Conservation (phyloP, 1,140 invertebrate genomes). For the Drosophila ohnishii region DNA sequence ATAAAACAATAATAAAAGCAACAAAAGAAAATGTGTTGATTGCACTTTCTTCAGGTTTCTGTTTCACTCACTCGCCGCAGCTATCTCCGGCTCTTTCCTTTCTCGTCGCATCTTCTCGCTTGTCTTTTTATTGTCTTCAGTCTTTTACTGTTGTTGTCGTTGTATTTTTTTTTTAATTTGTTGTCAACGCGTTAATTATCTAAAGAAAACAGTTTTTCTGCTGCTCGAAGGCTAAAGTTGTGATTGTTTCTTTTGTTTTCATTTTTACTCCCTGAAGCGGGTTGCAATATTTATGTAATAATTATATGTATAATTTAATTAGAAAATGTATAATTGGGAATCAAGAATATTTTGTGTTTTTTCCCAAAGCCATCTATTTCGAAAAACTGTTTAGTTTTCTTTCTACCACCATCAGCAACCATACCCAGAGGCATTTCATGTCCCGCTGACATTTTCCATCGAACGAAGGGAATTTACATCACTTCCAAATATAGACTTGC, state of each 20-base stretch:
- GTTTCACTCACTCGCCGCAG: constrained; percentile 14
- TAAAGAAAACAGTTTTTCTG: constrained; percentile 36
- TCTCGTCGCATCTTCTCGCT: constrained; percentile 7
- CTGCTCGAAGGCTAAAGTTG: constrained; percentile 17
- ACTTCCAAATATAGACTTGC: constrained; percentile 12
- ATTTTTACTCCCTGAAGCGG: constrained; percentile 6
- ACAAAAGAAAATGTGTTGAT: constrained; percentile 40
- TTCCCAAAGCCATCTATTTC: no score
- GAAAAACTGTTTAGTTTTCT: background rate
- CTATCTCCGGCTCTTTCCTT: constrained; percentile 32
- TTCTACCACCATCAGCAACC: background rate
- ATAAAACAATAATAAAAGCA: constrained; percentile 20
- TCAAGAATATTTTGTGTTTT: background rate
- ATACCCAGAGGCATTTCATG: background rate
- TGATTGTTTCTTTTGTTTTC: constrained; percentile 6
- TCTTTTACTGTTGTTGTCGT: constrained; percentile 4
- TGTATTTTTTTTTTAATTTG: constrained; percentile 1
- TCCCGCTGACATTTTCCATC: constrained; percentile 23
- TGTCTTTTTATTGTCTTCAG: constrained; percentile 32
- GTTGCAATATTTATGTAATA: background rate
- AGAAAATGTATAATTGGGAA: background rate
- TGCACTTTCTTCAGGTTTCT: constrained; percentile 48
- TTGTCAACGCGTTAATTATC: constrained; percentile 53
- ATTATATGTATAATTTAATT: background rate
- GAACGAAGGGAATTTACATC: constrained; percentile 6